Conservation (phyloP, 2,888 invertebrate genomes). For the Busseola fusca region DNA sequence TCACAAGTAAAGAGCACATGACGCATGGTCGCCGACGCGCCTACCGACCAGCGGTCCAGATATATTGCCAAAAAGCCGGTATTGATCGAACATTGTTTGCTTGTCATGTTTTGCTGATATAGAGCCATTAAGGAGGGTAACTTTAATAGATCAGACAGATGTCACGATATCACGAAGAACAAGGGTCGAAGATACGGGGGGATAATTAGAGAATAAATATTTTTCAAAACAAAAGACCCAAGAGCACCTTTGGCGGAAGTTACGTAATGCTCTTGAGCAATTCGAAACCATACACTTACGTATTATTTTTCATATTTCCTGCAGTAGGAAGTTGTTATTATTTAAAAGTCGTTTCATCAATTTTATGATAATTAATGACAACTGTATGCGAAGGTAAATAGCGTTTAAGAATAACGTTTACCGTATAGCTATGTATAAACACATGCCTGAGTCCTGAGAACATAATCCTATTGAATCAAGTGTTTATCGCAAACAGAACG, state of each 20-base stretch:
- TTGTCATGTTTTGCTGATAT: slow-evolving; percentile 21
- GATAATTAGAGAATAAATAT: slow-evolving; percentile 25
- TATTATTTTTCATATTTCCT: neutral
- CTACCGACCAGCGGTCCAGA: neutral
- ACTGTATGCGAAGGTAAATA: neutral
- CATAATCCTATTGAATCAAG: slow-evolving; percentile 32
- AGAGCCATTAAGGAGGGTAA: slow-evolving; percentile 43
- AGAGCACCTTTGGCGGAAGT: neutral
- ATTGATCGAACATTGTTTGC: slow-evolving; percentile 30
- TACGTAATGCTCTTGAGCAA: neutral
- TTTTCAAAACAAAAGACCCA: slow-evolving; percentile 1
- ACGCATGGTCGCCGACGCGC: slow-evolving; percentile 35
- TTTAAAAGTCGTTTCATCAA: neutral
- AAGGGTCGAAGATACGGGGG: neutral
- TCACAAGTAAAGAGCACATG: slow-evolving; percentile 39
- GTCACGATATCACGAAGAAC: slow-evolving; percentile 34
- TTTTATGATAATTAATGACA: neutral
- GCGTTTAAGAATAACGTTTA: slow-evolving; percentile 7
- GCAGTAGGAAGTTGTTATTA: neutral
- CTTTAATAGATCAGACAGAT: slow-evolving; percentile 10
- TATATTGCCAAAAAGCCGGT: slow-evolving; percentile 16
- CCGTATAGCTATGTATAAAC: slow-evolving; percentile 17
- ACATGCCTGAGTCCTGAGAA: neutral
- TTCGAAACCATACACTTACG: neutral
- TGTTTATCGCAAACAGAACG: slow-evolving; percentile 36